A percentile compares a stretch with the other conserved stretches of the same genome.
These are phyloP conservation scores for Glossophaga mutica DNA, from an alignment of 2,797 vertebrate genomes.

Conservation along the genomic window DNA sequence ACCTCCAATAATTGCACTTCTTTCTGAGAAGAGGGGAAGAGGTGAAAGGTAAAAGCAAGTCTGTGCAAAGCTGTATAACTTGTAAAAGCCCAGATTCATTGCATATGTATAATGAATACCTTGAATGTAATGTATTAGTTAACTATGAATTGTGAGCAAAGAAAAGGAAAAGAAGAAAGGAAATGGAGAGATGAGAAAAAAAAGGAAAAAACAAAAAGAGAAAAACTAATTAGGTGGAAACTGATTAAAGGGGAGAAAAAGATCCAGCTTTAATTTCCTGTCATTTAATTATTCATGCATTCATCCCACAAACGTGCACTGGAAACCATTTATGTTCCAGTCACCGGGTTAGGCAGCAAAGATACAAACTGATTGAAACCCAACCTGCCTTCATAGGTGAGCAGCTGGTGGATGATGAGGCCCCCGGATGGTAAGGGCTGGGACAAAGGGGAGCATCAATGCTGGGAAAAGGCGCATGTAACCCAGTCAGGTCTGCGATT, in stretches of 20 bases:
- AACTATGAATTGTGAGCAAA: neutral
- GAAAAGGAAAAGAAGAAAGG: neutral
- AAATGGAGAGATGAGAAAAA: neutral
- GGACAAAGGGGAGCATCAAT: neutral
- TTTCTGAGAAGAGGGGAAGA: neutral
- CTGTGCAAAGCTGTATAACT: neutral
- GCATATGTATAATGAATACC: neutral
- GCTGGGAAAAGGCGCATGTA: neutral
- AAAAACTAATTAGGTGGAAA: neutral
- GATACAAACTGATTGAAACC: neutral
- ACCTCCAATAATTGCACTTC: neutral
- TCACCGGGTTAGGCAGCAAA: neutral
- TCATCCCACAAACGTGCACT: neutral
- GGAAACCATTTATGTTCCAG: neutral
- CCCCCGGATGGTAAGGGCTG: neutral
- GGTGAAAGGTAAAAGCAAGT: neutral
- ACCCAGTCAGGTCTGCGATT: neutral
- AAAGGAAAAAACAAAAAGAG: neutral
- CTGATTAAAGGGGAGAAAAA: neutral
- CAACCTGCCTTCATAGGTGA: neutral
- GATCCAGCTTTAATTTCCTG: conserved; percentile 25
- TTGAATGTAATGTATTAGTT: neutral
- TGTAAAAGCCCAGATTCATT: neutral
- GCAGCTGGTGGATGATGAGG: neutral
- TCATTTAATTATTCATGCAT: conserved; percentile 29